phyloP scores from a whole-genome alignment of 2,113 vertebrate species.

The Tachuris rubrigastra region DNA sequence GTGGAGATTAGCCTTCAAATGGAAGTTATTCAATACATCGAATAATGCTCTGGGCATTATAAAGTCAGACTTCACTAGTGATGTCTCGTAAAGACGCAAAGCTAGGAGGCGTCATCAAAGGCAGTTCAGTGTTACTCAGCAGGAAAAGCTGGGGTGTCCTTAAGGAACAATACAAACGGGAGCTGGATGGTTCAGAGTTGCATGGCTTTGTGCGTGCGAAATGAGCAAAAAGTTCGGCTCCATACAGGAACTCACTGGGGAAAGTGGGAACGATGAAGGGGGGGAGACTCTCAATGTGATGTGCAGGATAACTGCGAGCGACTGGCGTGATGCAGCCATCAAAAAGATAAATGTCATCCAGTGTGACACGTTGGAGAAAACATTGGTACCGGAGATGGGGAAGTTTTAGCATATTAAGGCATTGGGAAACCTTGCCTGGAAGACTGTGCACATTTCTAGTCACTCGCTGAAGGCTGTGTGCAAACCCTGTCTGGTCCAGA shows the following conservation, averaged over 20 bases:
- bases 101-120: background rate
- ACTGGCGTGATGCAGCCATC: background rate
- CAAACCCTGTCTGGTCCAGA: background rate
- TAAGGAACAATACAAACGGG: background rate
- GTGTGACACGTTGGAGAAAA: background rate
- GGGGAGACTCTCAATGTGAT: background rate
- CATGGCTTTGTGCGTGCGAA: background rate
- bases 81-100: background rate
- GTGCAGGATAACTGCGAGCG: background rate
- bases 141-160: background rate
- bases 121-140: background rate
- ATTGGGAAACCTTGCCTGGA: background rate
- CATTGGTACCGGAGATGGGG: background rate
- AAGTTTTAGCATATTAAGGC: background rate
- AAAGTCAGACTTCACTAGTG: background rate
- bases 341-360: background rate
- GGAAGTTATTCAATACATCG: background rate
- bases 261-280: background rate
- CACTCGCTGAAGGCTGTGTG: background rate
- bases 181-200: background rate
- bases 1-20: background rate
- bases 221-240: background rate
- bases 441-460: background rate
- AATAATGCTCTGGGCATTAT: background rate
- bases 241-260: background rate